Evolutionary conservation across 1,140 invertebrate genomes (phyloP), one percentile per base, ranked within the genome.

Genomic region (Hetaerina americana): DNA sequence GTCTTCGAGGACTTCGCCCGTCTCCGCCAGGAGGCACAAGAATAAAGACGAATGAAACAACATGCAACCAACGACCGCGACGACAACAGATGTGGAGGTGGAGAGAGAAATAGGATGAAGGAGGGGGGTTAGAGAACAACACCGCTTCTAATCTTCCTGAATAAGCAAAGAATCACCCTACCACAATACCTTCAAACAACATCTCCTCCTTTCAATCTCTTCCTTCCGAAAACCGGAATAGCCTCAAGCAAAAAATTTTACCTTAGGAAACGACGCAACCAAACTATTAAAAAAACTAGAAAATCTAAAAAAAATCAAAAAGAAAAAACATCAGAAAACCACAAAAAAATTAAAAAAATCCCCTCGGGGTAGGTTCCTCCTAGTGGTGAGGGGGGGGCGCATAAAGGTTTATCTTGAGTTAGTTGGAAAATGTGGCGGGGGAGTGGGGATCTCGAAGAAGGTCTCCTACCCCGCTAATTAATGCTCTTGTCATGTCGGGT

Each of bases 1-100:
- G 91, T 94, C 8, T 94, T 94, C 78, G 92, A 95, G 81, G 92
- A 95, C 81, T 95, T 94, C 77, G 91, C 92, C 76, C 88, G 92
- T 72, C 87, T 93, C 73, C 88, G 92, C 76, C 92, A 90, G 77
- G 89, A 90, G 78, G 85, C 88, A 12, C 89, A 91, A n/a, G 40
- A 12, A 57, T 57, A 57, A 57, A n/a, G n/a, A n/a, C n/a, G n/a
- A n/a, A n/a, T n/a, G n/a, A n/a, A n/a, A 10, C 40, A 57, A 3
- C 40, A 12, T 12, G 15, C 31, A 40, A n/a, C n/a, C n/a, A n/a
- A n/a, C n/a, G n/a, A n/a, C n/a, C n/a, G n/a, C n/a, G n/a, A n/a
- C n/a, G n/a, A n/a, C n/a, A n/a, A n/a, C n/a, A n/a, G n/a, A n/a
- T n/a, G n/a, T n/a, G n/a, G n/a, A 57, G 3, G 3, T 3, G 40